Evolutionary conservation across 1,140 invertebrate genomes (phyloP), one percentile per base, ranked within the genome.

Genomic region (Bilobella aurantiaca): DNA sequence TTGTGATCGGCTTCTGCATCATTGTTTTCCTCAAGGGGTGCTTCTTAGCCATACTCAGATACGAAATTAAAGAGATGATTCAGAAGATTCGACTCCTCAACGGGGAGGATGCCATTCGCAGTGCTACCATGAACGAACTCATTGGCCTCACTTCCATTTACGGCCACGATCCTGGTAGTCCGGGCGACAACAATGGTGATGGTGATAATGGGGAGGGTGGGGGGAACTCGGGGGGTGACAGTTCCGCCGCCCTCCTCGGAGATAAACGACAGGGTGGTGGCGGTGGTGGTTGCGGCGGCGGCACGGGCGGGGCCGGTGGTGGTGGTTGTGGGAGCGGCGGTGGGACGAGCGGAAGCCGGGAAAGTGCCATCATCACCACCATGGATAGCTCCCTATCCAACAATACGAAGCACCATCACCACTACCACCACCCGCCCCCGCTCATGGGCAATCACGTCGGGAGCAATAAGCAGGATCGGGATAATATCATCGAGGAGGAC

Each of bases 11-110:
- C 12, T 92, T 91, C 76, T 93, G 91, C 77, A 90, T 93, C 37
- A 87, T 93, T 65, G 87, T 90, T 63, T 93, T 93, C 78, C 82
- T 91, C 57, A 93, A 93, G 78, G 79, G 92, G 70, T 92, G 89
- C 79, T 93, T 93, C 80, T 82, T 92, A 31, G 89, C 88, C 29
- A 92, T 93, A 73, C 80, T 93, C 34, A 77, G 81, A 65, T 82
- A 77, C 73, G 79, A 80, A 69, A 80, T 80, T 62, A 74, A 76
- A 21, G 78, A 79, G 70, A 80, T 80, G 78, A 91, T 93, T 72
- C 88, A 92, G 74, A 93, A 93, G 78, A 93, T 93, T 70, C 79
- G 81, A 29, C 72, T 86, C 34, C 73, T 87, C 12, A 79, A 82
- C 65, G 78, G 76, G 8, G 81, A 82, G 29, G 68, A 72, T 21